Base-by-base conservation (phyloP, 2,888 invertebrate species). In the Bhutanitis thaidina region DNA sequence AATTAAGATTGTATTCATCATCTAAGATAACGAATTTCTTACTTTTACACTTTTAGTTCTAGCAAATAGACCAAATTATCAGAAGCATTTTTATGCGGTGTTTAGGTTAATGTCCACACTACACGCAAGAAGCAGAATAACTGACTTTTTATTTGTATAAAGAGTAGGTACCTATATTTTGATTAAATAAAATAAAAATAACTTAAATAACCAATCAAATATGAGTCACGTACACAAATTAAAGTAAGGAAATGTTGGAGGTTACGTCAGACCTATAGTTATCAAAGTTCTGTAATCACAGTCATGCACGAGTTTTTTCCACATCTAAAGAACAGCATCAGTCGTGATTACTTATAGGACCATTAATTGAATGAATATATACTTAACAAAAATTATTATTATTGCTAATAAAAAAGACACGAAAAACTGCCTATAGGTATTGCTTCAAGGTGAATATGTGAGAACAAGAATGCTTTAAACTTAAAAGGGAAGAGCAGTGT, bases 401-500 rank as follows among this genome's bases (percentile, higher is more conserved):
- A 84, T 80, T 71, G 69, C 65, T 56, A 62, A 60, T 69, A 80
- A 81, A 80, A 84, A 73, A 69, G 65, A 71, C 69, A 56, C 60
- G 62, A 84, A 84, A 86, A 87, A 85, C 75, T 66, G 62, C 69
- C 71, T 76, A 75, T 25, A 43, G 14, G 15, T 75, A 75, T 74
- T 78, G 71, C 71, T 68, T 79, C 86, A 87, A 87, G 86, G 86
- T 84, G 72, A 86, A 79, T 83, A 69, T 82, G 77, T 72, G 73
- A 71, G 73, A 81, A 20, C 5, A 20, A 80, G 77, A 81, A 76
- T 65, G 67, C 65, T 76, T 74, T 73, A 74, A 74, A 77, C 74
- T 65, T 8, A 32, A 0, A n/a, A 71, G 76, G 81, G 80, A 82
- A 84, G 82, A 78, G 67, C 59, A 25, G 10, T 10, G 12, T 32